Conservation (phyloP, 1,140 invertebrate species). For the Anagrus nilaparvatae region DNA sequence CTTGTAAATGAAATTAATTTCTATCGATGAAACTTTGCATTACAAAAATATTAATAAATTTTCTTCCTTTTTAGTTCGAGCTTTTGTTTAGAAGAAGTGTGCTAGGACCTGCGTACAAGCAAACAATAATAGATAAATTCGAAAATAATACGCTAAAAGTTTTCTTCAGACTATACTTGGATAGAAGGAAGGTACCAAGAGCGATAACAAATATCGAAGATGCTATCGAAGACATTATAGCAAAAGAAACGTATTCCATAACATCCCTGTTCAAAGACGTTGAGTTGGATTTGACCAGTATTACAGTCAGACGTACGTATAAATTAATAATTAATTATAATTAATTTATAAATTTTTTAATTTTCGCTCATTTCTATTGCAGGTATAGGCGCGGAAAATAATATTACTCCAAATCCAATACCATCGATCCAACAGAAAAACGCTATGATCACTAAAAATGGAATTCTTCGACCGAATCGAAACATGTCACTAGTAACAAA, state of each 20-base stretch:
- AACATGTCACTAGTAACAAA: slow-evolving; percentile 34
- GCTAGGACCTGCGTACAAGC: slow-evolving; percentile 51
- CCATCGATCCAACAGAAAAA: slow-evolving; percentile 26
- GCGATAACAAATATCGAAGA: slow-evolving; percentile 56
- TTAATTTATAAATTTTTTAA: background rate
- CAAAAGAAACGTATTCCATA: slow-evolving; percentile 54
- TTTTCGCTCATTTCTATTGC: slow-evolving; percentile 1
- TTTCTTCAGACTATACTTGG: slow-evolving; percentile 62
- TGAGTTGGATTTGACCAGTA: slow-evolving; percentile 53
- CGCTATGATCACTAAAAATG: slow-evolving; percentile 40
- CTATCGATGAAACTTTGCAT: background rate
- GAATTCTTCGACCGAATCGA: slow-evolving; percentile 30
- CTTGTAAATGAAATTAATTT: slow-evolving; percentile 41
- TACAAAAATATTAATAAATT: too few relatives aligned
- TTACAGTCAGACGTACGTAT: slow-evolving; percentile 51
- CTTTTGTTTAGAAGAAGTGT: slow-evolving; percentile 40
- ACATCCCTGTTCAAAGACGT: slow-evolving; percentile 55
- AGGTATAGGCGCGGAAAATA: slow-evolving; percentile 30
- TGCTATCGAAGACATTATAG: slow-evolving; percentile 52
- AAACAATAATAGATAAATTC: slow-evolving; percentile 55
- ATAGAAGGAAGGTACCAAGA: slow-evolving; percentile 63
- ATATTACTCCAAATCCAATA: slow-evolving; percentile 24
- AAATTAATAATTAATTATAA: background rate
- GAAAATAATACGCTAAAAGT: slow-evolving; percentile 60
- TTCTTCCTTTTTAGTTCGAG: slow-evolving; percentile 35